Percentiles rank a stretch among this genome's conserved stretches.
Conservation (phyloP, 2,888 invertebrate species). For the Lasioglossum malachurum region DNA sequence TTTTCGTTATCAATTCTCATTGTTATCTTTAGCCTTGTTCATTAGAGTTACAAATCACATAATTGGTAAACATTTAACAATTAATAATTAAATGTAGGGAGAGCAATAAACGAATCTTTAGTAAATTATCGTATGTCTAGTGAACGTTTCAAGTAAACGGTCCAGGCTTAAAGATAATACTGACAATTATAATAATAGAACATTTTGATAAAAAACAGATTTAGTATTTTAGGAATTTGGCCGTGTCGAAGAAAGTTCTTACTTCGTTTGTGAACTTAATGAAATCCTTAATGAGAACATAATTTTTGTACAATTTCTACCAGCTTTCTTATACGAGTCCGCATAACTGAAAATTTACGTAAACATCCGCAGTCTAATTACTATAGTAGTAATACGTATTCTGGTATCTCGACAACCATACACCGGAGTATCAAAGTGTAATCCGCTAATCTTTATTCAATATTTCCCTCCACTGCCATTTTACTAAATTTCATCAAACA, state of each 20-base stretch:
- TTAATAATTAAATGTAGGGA: neutral
- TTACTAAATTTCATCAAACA: neutral
- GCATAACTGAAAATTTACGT: neutral
- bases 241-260: neutral
- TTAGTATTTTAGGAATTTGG: neutral
- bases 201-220: neutral
- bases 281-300: neutral
- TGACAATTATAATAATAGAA: neutral
- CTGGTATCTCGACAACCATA: neutral
- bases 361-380: slow-evolving; percentile 9
- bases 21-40: neutral
- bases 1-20: neutral
- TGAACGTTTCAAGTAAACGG: neutral
- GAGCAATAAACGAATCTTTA: neutral
- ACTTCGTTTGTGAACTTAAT: neutral
- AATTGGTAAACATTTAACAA: neutral
- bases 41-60: neutral
- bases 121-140: neutral
- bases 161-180: neutral
- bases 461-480: neutral
- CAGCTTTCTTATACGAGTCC: neutral
- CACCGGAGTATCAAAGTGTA: neutral
- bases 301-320: neutral
- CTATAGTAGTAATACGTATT: neutral
- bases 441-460: neutral